Evolutionary conservation across 2,888 invertebrate genomes (phyloP).

Genomic region (Salticus scenicus): DNA sequence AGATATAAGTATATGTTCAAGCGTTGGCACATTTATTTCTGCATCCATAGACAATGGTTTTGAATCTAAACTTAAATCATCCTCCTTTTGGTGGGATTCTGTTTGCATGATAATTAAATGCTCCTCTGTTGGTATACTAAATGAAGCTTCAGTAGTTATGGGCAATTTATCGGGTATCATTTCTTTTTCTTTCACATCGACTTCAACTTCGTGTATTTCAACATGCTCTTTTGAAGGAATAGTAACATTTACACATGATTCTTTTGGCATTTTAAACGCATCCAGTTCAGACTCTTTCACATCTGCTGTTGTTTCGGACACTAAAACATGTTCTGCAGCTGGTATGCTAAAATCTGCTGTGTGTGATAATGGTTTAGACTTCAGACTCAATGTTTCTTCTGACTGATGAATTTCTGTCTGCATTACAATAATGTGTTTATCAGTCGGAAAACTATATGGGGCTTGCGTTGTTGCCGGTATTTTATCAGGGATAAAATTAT

Average conservation of each 20-base stretch:
- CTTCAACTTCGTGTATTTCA: slow-evolving; percentile 39
- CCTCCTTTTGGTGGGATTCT: slow-evolving; percentile 70
- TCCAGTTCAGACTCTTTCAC: slow-evolving; percentile 61
- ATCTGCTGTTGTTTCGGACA: slow-evolving; percentile 48
- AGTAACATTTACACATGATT: slow-evolving; percentile 30
- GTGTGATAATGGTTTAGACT: slow-evolving; percentile 32
- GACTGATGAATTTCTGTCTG: slow-evolving; percentile 45
- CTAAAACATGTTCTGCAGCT: slow-evolving; percentile 60
- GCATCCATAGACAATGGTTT: slow-evolving; percentile 45
- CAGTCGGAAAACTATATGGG: slow-evolving; percentile 50
- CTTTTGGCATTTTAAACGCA: slow-evolving; percentile 43
- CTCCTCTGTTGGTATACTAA: slow-evolving; percentile 52
- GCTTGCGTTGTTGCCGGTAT: slow-evolving; percentile 39
- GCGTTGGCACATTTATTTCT: slow-evolving; percentile 58
- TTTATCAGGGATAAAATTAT: slow-evolving; percentile 37
- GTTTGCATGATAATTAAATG: slow-evolving; percentile 55
- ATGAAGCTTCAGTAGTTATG: slow-evolving; percentile 55
- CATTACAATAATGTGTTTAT: slow-evolving; percentile 70
- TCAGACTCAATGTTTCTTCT: slow-evolving; percentile 49
- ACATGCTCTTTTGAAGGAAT: slow-evolving; percentile 63
- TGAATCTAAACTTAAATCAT: slow-evolving; percentile 42
- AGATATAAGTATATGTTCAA: slow-evolving; percentile 63
- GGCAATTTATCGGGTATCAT: slow-evolving; percentile 46
- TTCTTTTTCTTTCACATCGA: slow-evolving; percentile 55
- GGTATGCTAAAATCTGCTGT: slow-evolving; percentile 51